Percentiles rank a stretch among this genome's conserved stretches.
Conservation (phyloP, 1,140 invertebrate genomes). For the Diorhabda elongata region DNA sequence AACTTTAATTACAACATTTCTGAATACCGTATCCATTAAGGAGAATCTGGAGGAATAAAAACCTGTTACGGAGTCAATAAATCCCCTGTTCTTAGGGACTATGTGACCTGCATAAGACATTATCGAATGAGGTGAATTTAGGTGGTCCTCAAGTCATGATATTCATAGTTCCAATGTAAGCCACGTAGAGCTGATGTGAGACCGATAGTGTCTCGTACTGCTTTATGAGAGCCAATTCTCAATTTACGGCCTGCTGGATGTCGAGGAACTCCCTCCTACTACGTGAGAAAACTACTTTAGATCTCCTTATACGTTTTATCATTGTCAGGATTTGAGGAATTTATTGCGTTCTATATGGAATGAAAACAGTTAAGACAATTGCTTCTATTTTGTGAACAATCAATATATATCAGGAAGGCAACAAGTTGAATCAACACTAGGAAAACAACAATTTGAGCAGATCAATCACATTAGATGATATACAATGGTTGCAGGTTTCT, state of each 20-base stretch:
- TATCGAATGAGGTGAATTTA: slow-evolving; percentile 16
- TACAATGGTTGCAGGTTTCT: too few species aligned
- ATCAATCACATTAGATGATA: too few species aligned
- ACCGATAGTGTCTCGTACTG: slow-evolving; percentile 41
- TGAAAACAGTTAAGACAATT: too few species aligned
- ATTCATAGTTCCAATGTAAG: slow-evolving; percentile 38
- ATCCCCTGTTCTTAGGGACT: slow-evolving; percentile 12
- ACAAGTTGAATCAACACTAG: too few species aligned
- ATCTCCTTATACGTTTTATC: slow-evolving; percentile 31
- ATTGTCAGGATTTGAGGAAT: slow-evolving; percentile 31
- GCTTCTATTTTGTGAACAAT: too few species aligned
- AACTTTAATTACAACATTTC: too few species aligned
- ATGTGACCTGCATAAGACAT: slow-evolving; percentile 15
- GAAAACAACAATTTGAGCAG: too few species aligned
- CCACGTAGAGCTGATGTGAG: slow-evolving; percentile 40
- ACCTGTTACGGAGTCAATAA: slow-evolving; percentile 6
- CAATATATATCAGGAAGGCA: too few species aligned
- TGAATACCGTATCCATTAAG: too few species aligned
- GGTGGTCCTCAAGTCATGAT: slow-evolving; percentile 11
- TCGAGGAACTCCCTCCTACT: slow-evolving; percentile 26
- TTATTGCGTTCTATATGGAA: too few species aligned
- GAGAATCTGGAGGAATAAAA: slow-evolving; percentile 13
- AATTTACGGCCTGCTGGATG: slow-evolving; percentile 40
- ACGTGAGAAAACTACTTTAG: slow-evolving; percentile 32
- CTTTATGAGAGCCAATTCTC: slow-evolving; percentile 38